Evolutionary conservation across 2,797 vertebrate species (phyloP), one percentile per base, ranked within the genome.

Genomic region (Orientallactaga sibirica): DNA sequence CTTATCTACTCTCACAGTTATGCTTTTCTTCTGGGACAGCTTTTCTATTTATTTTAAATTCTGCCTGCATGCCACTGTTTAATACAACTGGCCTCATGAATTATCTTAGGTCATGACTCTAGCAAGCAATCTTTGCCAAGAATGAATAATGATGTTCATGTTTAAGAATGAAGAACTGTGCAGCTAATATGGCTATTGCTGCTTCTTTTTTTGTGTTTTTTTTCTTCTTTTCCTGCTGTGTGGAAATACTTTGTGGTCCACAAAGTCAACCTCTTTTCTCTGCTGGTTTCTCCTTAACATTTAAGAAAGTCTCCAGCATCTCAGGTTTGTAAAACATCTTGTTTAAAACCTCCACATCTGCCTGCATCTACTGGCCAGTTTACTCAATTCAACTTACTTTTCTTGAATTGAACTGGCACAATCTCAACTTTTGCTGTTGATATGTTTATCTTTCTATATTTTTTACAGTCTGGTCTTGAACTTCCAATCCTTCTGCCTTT

Each of bases 41-140:
- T 96, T 82, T 86, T 86, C 48, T 78, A 73, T 81, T 88, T 79
- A 48, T 33, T 92, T 48, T 43, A 4, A 33, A 58, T 81, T 94
- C 48, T 78, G 33, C 70, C 27, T 73, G 73, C 27, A 71, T 24
- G 43, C 8, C 66, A 81, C 2, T 86, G 19, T 81, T 67, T 22
- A 22, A 48, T n/a, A 75, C 27, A 24, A 27, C 37, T 81, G 81
- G 20, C 14, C 55, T 67, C 62, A 67, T 41, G 7, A 68, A 83
- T 80, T 77, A 71, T 62, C 43, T 76, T 43, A 83, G 11, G 2
- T 67, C 64, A 89, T 86, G 48, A 91, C 68, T 74, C 82, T 77
- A 79, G 29, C 15, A 90, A 86, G 67, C 41, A 86, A 33, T 76
- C 70, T 92, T 93, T 90, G 37, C 37, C 43, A 64, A 75, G 37